These are phyloP conservation scores for Augochlorella aurata DNA, from an alignment of 2,888 invertebrate species.

Conservation along the genomic window DNA sequence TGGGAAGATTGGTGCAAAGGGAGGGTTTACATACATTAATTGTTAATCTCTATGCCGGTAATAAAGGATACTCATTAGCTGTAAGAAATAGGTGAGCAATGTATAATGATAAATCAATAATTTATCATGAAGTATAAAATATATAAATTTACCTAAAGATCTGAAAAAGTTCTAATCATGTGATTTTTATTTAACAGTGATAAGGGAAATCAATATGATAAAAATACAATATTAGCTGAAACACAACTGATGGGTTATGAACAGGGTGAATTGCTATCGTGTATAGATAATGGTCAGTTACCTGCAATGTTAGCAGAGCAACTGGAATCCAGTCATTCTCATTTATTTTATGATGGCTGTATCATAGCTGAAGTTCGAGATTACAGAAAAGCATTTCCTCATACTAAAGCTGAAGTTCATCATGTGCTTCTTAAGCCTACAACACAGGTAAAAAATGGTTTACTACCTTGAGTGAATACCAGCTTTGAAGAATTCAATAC, in stretches of 20 bases:
- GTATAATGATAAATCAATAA: constrained; percentile 57
- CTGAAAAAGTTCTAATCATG: constrained; percentile 13
- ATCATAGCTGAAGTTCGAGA: constrained; percentile 95
- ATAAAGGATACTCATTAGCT: constrained; percentile 93
- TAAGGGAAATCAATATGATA: constrained; percentile 83
- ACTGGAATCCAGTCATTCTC: constrained; percentile 91
- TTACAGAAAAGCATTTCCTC: constrained; percentile 91
- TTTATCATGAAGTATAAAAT: background rate
- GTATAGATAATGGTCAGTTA: constrained; percentile 94
- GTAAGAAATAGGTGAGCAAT: constrained; percentile 84
- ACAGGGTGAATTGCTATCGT: constrained; percentile 92
- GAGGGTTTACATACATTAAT: constrained; percentile 95
- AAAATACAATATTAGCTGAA: constrained; percentile 86
- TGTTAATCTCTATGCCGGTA: constrained; percentile 94
- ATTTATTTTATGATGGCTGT: constrained; percentile 95
- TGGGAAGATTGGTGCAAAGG: constrained; percentile 92
- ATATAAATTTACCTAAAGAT: background rate
- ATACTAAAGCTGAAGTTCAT: constrained; percentile 90
- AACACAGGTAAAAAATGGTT: constrained; percentile 86
- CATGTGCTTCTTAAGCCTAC: constrained; percentile 94
- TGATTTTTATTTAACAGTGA: constrained; percentile 70
- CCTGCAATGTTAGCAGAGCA: constrained; percentile 93
- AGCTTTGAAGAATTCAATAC: background rate
- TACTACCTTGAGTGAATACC: background rate
- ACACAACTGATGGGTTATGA: constrained; percentile 93